Evolutionary conservation across 1,140 invertebrate species (phyloP).

Genomic region (Lerema accius): DNA sequence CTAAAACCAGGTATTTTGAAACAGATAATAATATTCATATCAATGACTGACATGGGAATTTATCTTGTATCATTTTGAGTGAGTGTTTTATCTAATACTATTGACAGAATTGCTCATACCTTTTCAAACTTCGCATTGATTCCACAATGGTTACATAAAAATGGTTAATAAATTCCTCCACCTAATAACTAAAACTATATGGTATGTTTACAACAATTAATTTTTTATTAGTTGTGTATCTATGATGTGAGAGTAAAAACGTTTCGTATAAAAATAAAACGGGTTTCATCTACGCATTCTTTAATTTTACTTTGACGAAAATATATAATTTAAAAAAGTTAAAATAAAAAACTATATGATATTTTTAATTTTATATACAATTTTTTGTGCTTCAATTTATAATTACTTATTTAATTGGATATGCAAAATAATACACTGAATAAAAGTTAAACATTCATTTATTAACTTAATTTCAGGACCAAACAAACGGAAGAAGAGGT

Average conservation of each 20-base stretch:
- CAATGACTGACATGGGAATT: conserved; percentile 10
- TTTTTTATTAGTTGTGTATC: not conserved
- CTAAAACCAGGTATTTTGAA: not conserved
- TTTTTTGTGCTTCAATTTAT: too few species aligned
- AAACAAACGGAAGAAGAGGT: conserved; percentile 89
- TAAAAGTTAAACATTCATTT: not conserved
- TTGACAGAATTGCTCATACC: conserved; percentile 4
- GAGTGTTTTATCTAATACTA: conserved; percentile 10
- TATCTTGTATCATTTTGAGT: conserved; percentile 11
- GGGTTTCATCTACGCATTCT: too few species aligned
- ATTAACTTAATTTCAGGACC: conserved; percentile 79
- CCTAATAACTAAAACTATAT: conserved; percentile 68
- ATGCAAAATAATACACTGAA: too few species aligned
- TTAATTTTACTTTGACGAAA: too few species aligned
- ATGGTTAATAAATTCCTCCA: conserved; percentile 67
- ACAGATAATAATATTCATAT: not conserved
- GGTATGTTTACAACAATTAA: conserved; percentile 45
- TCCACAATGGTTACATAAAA: conserved; percentile 30
- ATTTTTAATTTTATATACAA: too few species aligned
- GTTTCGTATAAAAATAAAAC: too few species aligned
- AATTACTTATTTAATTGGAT: too few species aligned
- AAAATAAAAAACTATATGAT: too few species aligned
- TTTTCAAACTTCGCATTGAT: not conserved
- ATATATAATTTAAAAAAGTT: conserved; percentile 13
- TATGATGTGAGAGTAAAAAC: too few species aligned